A percentile compares a stretch with the other conserved stretches of the same genome.
Conservation (phyloP, 1,140 invertebrate genomes). For the Dryas iulia region DNA sequence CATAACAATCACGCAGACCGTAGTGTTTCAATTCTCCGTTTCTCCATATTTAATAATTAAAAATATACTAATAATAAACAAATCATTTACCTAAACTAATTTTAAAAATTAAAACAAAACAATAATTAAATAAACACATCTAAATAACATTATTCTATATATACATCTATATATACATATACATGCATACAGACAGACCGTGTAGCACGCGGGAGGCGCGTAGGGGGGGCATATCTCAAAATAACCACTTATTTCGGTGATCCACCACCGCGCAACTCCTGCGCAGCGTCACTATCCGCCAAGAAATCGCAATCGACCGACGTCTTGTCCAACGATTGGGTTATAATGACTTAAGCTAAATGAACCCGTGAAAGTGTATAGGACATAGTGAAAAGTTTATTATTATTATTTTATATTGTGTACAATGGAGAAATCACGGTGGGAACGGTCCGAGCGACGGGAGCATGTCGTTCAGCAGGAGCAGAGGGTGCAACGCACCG, state of each 20-base stretch:
- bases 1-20: too few species aligned
- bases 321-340: conserved; percentile 92
- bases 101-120: too few species aligned
- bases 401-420: conserved; percentile 41
- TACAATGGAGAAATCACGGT: conserved; percentile 61
- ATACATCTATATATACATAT: neutral
- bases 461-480: conserved; percentile 83
- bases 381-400: conserved; percentile 72
- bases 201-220: conserved; percentile 9
- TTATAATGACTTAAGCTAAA: conserved; percentile 91
- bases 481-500: conserved; percentile 83
- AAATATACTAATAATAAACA: too few species aligned
- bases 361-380: conserved; percentile 83
- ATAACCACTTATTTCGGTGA: conserved; percentile 75
- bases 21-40: too few species aligned
- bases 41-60: too few species aligned
- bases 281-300: conserved; percentile 84
- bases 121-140: neutral
- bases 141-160: neutral
- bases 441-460: conserved; percentile 68
- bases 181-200: neutral
- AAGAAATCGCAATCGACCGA: conserved; percentile 93
- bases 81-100: too few species aligned
- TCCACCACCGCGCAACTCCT: conserved; percentile 43
- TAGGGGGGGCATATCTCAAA: conserved; percentile 56